Evolutionary conservation across 2,888 invertebrate species (phyloP), one percentile per base, ranked within the genome.

Genomic region (Papilio demoleus): DNA sequence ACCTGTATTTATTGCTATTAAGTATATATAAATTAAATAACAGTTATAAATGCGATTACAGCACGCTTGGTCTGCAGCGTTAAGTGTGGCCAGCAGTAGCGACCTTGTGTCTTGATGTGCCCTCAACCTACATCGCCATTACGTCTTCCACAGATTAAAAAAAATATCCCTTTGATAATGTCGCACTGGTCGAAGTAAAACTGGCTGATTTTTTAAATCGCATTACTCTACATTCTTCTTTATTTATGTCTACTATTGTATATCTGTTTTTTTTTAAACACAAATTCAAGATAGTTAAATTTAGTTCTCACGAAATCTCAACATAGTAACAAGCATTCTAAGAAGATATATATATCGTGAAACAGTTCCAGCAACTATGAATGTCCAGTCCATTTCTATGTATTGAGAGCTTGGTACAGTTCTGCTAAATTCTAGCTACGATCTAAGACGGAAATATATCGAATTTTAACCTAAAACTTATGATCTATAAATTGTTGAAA

Each of bases 381-480:
- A 75, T 75, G 68, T 78, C 76, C 64, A 65, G 65, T 75, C 74
- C 67, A 72, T 78, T 80, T 78, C 73, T 62, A 77, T 76, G 79
- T 77, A 77, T 76, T 75, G 76, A 75, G 77, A 70, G 72, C 22
- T 45, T 19, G 68, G 61, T 70, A 70, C 70, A 67, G 72, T 50
- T 76, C 66, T 63, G 66, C 56, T 59, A 53, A 40, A 50, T 67
- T 31, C 68, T 56, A 56, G 53, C 31, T 31, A 3, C 8, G 17
- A 14, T 56, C 27, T 31, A 3, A 27, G 27, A 31, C 14, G n/a
- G 4, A 31, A 17, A 31, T 53, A 8, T 1, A 5, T 17, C 8
- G 8, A 31, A 53, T 1, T 50, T 2, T 1, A 27, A 24, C 22
- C n/a, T 19, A 5, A 3, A 24, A 50, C 1, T 31, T n/a, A 50